Base-by-base conservation (phyloP, 2,888 invertebrate genomes). In the Tenthredo livida region DNA sequence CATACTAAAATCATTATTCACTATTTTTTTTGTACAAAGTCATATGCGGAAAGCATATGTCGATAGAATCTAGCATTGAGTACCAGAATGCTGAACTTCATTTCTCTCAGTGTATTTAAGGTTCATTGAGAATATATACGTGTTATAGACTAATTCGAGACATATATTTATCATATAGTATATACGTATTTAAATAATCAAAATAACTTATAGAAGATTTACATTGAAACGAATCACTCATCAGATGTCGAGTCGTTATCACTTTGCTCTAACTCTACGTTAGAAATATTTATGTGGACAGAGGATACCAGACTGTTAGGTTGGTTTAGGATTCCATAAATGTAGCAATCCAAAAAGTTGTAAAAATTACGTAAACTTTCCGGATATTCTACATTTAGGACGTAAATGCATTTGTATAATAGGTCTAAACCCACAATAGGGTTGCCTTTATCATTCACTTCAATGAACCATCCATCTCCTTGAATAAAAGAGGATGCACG, bases 391-490 rank as follows among this genome's bases (percentile, higher is more conserved):
- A 65, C 25, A 21, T 65, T 65, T 1, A 65, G 29, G 25, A 25
- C 25, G 65, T 65, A n/a, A 0, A 25, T 25, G 21, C 21, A 65
- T 29, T 65, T 65, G 65, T 25, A 65, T 10, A 65, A 12, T 21
- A 65, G 10, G 9, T 65, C 65, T 25, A 5, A 65, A 9, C 25
- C 65, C 10, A 29, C 29, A 25, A 65, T 65, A 10, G 65, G 65
- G 29, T 65, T 65, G n/a, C 29, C 29, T 3, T 65, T 29, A 29
- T 65, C 65, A 12, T n/a, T 21, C 4, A 25, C 65, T 21, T 21
- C 29, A 65, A 65, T 65, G 29, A 29, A 65, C 25, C 65, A 65
- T 29, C 65, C 65, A 65, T 65, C 65, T 25, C 65, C 65, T 65
- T 65, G 65, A 12, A 65, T 65, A 21, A 65, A 65, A 29, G 65